Evolutionary conservation across 2,113 vertebrate genomes (phyloP), one percentile per base, ranked within the genome.

Genomic region (Gadus macrocephalus): DNA sequence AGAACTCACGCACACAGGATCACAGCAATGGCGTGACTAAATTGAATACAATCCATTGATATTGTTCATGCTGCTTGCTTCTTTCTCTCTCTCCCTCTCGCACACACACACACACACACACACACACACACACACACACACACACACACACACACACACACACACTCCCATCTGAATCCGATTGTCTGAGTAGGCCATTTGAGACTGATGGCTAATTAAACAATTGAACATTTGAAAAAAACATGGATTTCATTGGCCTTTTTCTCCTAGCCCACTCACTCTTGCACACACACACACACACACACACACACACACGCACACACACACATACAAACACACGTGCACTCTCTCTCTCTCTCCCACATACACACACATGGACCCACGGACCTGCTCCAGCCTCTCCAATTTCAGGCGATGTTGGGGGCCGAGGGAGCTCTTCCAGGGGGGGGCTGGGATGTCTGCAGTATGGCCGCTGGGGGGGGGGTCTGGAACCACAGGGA

Each of bases 341-440:
- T 15, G 14, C 20, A 27, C 59, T 62, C 42, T 14, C 69, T 64
- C 25, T 56, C 68, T n/a, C 56, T 49, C 22, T 15, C 17, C 68
- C 55, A 60, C 55, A 67, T 19, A 55, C 65, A 67, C 8, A 55
- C 65, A 67, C 20, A 55, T 49, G 55, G 15, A 63, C 49, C 27
- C 38, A 62, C 69, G 27, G 85, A 97, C 96, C 94, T 93, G 94
- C 80, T 96, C 93, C 78, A 95, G 76, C 59, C 91, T 91, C 67
- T 96, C 95, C 74, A 91, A 84, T 83, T 90, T 92, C 72, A 96
- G 79, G 59, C 87, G 90, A 82, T 84, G 31, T 79, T 80, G 85
- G 4, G 83, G 84, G 66, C 80, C 88, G 63, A 91, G 78, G 61
- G 85, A 87, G 66, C 89, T 56, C 70, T 87, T 91, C 71, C 84